Conservation (phyloP, 2,113 vertebrate species). For the Numenius arquata region DNA sequence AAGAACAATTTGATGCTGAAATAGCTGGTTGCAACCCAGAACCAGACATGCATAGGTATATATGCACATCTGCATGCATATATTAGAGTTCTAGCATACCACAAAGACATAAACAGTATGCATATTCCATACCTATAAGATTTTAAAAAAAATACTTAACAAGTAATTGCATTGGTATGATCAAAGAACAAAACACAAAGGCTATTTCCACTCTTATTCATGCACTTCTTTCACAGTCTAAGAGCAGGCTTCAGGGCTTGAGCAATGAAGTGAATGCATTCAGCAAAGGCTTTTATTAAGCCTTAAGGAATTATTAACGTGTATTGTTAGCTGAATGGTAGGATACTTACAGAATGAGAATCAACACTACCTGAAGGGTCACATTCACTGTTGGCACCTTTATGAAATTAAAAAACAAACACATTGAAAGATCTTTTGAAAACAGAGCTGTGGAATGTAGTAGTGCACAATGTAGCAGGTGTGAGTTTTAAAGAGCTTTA, state of each 20-base stretch:
- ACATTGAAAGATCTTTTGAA: neutral
- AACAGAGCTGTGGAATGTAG: neutral
- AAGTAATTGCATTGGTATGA: neutral
- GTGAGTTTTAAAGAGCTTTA: neutral
- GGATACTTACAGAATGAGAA: constrained; percentile 77
- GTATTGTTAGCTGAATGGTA: neutral
- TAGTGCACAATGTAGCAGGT: neutral
- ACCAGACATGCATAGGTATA: neutral
- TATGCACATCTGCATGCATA: too few species aligned
- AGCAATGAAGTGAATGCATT: neutral
- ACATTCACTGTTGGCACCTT: constrained; percentile 72
- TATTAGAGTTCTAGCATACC: neutral
- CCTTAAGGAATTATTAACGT: neutral
- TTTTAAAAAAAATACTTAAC: fast-evolving
- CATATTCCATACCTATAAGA: neutral
- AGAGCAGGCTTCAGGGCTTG: neutral
- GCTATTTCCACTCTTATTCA: neutral
- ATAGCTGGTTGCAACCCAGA: neutral
- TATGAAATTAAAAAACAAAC: constrained; percentile 24
- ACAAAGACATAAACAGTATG: neutral
- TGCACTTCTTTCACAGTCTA: neutral
- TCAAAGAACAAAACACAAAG: neutral
- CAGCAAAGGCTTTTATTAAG: neutral
- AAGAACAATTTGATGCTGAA: neutral
- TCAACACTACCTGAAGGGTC: constrained; percentile 76